Evolutionary conservation across 2,113 vertebrate genomes (phyloP).

Genomic region (Micronisus gabar): DNA sequence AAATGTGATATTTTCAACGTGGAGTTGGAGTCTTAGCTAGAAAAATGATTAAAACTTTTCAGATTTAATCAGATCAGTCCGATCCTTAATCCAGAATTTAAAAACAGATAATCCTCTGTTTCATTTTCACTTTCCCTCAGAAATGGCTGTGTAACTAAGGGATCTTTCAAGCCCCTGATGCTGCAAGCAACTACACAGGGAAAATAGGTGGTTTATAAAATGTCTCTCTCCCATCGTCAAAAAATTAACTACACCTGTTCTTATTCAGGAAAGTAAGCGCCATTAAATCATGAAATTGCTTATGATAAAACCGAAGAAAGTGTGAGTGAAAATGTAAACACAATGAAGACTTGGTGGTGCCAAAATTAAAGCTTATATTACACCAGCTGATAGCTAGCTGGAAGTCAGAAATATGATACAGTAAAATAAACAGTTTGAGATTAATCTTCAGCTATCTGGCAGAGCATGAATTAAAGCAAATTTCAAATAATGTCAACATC

Average conservation of each 20-base stretch:
- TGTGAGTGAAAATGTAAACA: slow-evolving; percentile 55
- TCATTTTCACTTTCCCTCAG: neutral
- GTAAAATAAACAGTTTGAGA: slow-evolving; percentile 59
- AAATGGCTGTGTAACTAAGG: neutral
- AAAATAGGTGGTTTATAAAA: neutral
- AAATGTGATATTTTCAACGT: neutral
- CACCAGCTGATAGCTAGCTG: slow-evolving; percentile 47
- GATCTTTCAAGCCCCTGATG: neutral
- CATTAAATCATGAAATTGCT: slow-evolving; percentile 35
- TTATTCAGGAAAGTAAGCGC: neutral
- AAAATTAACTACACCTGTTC: slow-evolving; percentile 5
- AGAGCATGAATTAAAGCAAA: slow-evolving; percentile 49
- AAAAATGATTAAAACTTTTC: neutral
- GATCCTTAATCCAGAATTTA: neutral
- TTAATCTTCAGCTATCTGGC: slow-evolving; percentile 49
- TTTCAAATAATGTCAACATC: slow-evolving; percentile 48
- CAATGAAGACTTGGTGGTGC: neutral
- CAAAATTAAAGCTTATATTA: slow-evolving; percentile 58
- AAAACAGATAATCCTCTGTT: neutral
- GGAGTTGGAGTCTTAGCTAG: neutral
- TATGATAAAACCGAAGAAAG: slow-evolving; percentile 49
- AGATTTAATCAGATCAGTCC: neutral
- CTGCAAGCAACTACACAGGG: neutral
- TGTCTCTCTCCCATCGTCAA: neutral
- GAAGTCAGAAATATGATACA: slow-evolving; percentile 51